A percentile compares a stretch with the other conserved stretches of the same genome.
Evolutionary conservation across 2,113 vertebrate genomes (phyloP).

Genomic region (Neodon shergylaensis): DNA sequence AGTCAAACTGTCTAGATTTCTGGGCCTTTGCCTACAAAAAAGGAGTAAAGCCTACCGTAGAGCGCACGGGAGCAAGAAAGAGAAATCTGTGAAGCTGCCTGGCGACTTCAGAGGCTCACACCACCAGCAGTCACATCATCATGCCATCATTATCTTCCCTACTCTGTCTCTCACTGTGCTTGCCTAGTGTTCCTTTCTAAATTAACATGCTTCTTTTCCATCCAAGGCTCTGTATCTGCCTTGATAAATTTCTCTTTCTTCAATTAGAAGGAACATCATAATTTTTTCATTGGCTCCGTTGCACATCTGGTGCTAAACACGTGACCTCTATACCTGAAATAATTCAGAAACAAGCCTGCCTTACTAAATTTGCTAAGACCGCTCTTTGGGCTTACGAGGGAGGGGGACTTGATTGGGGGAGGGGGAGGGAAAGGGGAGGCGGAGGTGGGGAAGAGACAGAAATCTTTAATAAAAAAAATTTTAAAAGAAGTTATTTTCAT

Average conservation of each 20-base stretch:
- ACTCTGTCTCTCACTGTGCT: background rate
- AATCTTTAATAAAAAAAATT: too few species aligned
- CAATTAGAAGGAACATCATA: background rate
- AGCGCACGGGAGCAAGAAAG: background rate
- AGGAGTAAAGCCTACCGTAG: background rate
- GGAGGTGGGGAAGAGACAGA: too few species aligned
- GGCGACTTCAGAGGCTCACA: background rate
- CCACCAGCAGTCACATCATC: background rate
- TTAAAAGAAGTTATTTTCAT: too few species aligned
- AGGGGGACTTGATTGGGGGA: too few species aligned
- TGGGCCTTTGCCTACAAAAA: background rate
- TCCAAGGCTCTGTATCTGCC: background rate
- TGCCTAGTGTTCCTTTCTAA: background rate
- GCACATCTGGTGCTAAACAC: background rate
- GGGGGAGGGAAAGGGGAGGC: too few species aligned
- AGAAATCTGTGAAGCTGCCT: background rate
- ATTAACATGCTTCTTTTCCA: background rate
- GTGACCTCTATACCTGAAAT: background rate
- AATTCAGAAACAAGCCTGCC: background rate
- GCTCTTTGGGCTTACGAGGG: too few species aligned
- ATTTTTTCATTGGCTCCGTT: background rate
- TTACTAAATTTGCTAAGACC: background rate
- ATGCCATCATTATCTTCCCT: background rate
- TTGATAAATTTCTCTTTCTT: background rate
- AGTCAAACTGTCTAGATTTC: background rate